Percentiles rank a stretch among this genome's conserved stretches.
Conservation (phyloP, 2,797 vertebrate genomes). For the Fundulus diaphanus region DNA sequence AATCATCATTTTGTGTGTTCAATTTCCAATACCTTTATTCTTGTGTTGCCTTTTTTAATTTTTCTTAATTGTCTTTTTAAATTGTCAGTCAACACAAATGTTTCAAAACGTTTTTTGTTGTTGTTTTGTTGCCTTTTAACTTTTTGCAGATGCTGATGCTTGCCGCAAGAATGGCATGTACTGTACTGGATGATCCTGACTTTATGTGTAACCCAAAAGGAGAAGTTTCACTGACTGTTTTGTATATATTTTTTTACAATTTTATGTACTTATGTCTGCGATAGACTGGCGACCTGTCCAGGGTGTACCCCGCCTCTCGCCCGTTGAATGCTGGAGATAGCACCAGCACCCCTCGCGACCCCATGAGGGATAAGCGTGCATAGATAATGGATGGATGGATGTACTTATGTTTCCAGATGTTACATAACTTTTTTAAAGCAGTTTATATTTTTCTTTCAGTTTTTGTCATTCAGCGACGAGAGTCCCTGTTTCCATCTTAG, state of each 20-base stretch:
- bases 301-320: no score
- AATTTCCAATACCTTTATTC: slow-evolving; percentile 7
- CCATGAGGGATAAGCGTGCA: no score
- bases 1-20: not conserved
- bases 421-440: not conserved
- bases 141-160: not conserved
- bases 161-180: not conserved
- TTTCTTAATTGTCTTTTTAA: no score
- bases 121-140: slow-evolving; percentile 10
- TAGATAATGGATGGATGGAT: no score
- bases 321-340: no score
- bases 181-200: not conserved
- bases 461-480: not conserved
- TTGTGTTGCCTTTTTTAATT: no score
- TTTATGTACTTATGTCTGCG: no score
- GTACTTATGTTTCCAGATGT: not conserved
- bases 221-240: not conserved
- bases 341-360: no score
- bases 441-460: not conserved
- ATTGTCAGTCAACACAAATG: not conserved
- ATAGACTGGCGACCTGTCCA: no score
- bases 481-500: not conserved
- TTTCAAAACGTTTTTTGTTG: not conserved
- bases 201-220: not conserved
- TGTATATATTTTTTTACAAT: not conserved